Percentiles rank a stretch among this genome's conserved stretches.
Conservation (phyloP, 2,888 invertebrate genomes). For the Heterodera filipjevi region DNA sequence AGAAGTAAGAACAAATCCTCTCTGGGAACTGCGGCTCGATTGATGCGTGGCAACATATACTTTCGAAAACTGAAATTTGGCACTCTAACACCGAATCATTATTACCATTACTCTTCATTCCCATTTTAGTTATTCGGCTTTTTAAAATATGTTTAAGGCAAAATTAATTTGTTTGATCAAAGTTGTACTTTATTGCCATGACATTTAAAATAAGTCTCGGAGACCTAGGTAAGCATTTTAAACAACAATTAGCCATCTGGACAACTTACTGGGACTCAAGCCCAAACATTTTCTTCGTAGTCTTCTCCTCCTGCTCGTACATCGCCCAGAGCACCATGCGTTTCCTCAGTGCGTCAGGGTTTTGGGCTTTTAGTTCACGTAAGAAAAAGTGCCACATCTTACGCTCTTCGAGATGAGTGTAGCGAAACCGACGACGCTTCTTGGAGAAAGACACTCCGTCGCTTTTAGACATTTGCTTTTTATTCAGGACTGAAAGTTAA, state of each 20-base stretch:
- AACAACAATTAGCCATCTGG: no score
- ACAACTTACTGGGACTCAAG: conserved; percentile 28
- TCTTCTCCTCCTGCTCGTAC: conserved; percentile 8
- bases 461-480: not conserved
- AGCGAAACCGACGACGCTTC: not conserved
- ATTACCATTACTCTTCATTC: no score
- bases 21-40: conserved; percentile 9
- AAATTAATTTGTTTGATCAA: no score
- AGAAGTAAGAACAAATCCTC: conserved; percentile 27
- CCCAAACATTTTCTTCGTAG: conserved; percentile 12
- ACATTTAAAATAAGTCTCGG: no score
- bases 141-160: no score
- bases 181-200: no score
- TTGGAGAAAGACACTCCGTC: not conserved
- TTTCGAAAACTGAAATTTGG: conserved; percentile 24
- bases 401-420: conserved; percentile 15
- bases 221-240: no score
- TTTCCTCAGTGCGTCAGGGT: conserved; percentile 3
- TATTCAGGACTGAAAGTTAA: conserved; percentile 7
- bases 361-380: conserved; percentile 12
- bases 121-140: no score
- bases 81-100: not conserved
- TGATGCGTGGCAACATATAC: conserved; percentile 17
- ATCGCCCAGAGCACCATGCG: conserved; percentile 5
- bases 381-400: conserved; percentile 28